These are phyloP conservation scores for Odocoileus virginianus DNA, from an alignment of 2,113 vertebrate species.

Conservation along the genomic window DNA sequence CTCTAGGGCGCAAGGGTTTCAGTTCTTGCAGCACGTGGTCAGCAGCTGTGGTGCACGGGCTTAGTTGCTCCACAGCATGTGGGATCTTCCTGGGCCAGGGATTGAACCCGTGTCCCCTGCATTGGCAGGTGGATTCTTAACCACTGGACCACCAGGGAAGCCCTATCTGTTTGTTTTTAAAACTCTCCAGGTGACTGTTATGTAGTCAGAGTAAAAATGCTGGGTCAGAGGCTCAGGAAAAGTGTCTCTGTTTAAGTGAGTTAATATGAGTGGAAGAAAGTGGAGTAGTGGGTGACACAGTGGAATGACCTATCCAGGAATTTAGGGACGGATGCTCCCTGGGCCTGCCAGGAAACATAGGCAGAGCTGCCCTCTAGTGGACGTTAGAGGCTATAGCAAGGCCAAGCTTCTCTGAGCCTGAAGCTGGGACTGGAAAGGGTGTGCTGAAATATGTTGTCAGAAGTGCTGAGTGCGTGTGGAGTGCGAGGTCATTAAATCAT, in stretches of 20 bases:
- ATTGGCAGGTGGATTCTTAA: background rate
- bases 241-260: background rate
- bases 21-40: background rate
- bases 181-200: background rate
- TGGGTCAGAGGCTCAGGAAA: background rate
- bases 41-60: background rate
- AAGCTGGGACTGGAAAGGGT: background rate
- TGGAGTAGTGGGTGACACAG: background rate
- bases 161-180: background rate
- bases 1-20: background rate
- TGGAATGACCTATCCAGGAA: background rate
- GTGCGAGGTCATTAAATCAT: background rate
- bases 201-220: background rate
- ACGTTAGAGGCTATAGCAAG: background rate
- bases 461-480: background rate
- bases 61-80: background rate
- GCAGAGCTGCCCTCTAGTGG: conserved; percentile 49
- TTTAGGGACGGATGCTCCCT: background rate
- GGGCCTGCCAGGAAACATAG: background rate
- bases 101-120: background rate
- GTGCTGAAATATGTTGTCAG: background rate
- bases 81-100: background rate
- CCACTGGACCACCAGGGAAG: background rate
- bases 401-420: background rate
- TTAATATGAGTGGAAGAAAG: background rate